These are phyloP conservation scores for Drosophila hamatofila DNA, from an alignment of 2,888 invertebrate species.

Conservation along the genomic window DNA sequence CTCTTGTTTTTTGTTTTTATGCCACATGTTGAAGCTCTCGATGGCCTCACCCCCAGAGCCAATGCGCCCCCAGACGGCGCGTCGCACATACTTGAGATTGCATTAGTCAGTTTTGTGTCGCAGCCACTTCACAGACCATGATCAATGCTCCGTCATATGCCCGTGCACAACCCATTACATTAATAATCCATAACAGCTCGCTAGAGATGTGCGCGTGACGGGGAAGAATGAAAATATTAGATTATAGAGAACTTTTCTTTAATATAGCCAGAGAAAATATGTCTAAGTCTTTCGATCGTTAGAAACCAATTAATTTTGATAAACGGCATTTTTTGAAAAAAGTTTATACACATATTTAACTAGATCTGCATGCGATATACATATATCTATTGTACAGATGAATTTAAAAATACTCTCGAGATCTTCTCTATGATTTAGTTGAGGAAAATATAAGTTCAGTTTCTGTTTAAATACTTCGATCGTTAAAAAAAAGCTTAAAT, in stretches of 20 bases:
- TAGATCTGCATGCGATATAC: no score
- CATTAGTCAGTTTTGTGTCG: constrained; percentile 72
- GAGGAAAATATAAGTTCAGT: no score
- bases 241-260: not conserved
- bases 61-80: constrained; percentile 27
- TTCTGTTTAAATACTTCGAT: no score
- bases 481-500: no score
- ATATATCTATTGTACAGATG: no score
- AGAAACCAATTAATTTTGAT: no score
- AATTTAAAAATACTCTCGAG: no score
- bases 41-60: constrained; percentile 1
- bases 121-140: constrained; percentile 63
- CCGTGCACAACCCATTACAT: constrained; percentile 81
- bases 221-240: not conserved
- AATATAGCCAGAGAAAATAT: not conserved
- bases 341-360: no score
- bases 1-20: constrained; percentile 27
- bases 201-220: constrained; percentile 26
- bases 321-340: no score
- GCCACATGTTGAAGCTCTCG: constrained; percentile 73
- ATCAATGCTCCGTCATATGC: constrained; percentile 76
- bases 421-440: no score
- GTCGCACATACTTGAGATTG: constrained; percentile 80
- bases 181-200: constrained; percentile 68
- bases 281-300: no score